Evolutionary conservation across 2,797 vertebrate species (phyloP), one percentile per base, ranked within the genome.

Genomic region (Microctenopoma lineatum): DNA sequence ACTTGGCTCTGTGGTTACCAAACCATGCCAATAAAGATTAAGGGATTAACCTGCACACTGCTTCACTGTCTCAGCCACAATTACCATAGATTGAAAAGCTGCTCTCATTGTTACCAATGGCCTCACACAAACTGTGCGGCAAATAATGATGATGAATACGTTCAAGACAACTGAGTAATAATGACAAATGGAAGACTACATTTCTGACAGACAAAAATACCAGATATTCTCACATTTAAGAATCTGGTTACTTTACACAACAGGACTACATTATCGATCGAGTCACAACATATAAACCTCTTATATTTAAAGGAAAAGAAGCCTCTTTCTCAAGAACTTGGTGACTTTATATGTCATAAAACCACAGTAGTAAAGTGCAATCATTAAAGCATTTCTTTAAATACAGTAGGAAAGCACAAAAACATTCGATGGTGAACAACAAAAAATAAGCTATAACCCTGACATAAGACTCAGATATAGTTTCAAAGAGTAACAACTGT

Each of bases 1-100:
- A 62, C 63, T 51, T 45, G 65, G 66, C 63, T 69, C 70, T 75
- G 53, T 38, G 12, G 61, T 84, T 77, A 76, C 62, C 58, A 75
- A 79, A 83, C 70, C 73, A 72, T 66, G 57, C 77, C 78, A 75
- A 87, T 80, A 64, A 75, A 76, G 85, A 84, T 89, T 87, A 89
- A 51, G 27, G 64, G 73, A 84, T 87, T 85, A 79, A 84, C 66
- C 73, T 76, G 70, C 58, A 68, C 77, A 73, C 54, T 70, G 76
- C 41, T 70, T 74, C 64, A 73, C 44, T 75, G 79, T 81, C 84
- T 80, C 52, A 59, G 67, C 29, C 72, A 79, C 61, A 83, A 66
- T 70, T 73, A 71, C 59, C 64, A 67, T 36, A 64, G 48, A 45
- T 50, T 21, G 52, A 71, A 84, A 84, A 80, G 62, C 73, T 55